These are phyloP conservation scores for Sacculina carcini DNA, from an alignment of 2,888 invertebrate species.

Conservation along the genomic window DNA sequence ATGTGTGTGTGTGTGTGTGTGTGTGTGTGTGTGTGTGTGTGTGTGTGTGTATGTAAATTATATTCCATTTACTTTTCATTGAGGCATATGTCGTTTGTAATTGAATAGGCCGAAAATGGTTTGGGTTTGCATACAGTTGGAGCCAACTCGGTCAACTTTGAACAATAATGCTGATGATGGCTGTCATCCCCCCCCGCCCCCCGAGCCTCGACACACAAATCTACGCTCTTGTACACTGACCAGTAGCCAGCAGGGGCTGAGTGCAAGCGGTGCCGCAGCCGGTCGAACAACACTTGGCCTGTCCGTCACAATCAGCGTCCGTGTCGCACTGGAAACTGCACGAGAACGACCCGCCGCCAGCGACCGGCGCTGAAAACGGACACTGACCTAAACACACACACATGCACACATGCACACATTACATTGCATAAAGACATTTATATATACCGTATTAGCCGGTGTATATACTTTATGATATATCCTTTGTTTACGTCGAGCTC, in stretches of 20 bases:
- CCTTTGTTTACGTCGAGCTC: no score
- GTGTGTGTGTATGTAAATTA: neutral
- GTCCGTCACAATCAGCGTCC: slow-evolving; percentile 43
- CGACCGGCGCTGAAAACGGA: slow-evolving; percentile 46
- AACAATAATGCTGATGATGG: no score
- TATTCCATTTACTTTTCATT: no score
- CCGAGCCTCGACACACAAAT: no score
- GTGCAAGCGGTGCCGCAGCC: slow-evolving; percentile 64
- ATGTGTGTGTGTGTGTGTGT: neutral
- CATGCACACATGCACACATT: neutral
- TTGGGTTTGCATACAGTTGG: no score
- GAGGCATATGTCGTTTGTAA: no score
- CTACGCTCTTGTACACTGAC: no score
- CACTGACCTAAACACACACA: slow-evolving; percentile 34
- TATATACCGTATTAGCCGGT: neutral
- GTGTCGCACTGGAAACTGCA: slow-evolving; percentile 52
- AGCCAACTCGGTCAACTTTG: no score
- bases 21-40: neutral
- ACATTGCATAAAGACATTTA: neutral
- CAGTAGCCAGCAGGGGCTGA: slow-evolving; percentile 39
- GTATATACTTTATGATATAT: no score
- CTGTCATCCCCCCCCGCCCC: no score
- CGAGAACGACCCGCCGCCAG: slow-evolving; percentile 30
- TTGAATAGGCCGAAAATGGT: no score
- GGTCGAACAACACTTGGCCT: slow-evolving; percentile 52